Evolutionary conservation across 2,113 vertebrate species (phyloP), one percentile per base, ranked within the genome.

Genomic region (Anas platyrhynchos): DNA sequence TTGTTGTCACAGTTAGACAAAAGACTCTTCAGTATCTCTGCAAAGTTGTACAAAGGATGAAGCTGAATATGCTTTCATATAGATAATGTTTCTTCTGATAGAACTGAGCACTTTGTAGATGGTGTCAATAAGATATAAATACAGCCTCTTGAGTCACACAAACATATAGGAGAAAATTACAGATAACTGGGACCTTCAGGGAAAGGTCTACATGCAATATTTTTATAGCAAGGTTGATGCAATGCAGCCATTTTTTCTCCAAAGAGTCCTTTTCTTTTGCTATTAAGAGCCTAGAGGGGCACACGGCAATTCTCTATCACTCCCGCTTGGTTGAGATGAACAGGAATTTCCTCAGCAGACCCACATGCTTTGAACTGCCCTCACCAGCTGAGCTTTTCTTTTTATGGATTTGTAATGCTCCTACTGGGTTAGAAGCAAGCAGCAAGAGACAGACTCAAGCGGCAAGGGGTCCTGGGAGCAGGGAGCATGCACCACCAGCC

Each of bases 51-150:
- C 52, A 91, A 91, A 91, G 31, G 59, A 73, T 89, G 34, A 86
- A 71, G 23, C 32, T 84, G 73, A 74, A 81, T 34, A 88, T 34
- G 41, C 41, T 93, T 97, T 92, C 72, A 90, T 88, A 67, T 8
- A 88, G 59, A 62, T 69, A 83, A 80, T 72, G 66, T 80, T 94
- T 74, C 68, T 88, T 90, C 73, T 92, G 68, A 75, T 13, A 90
- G 76, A 97, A 93, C 73, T 61, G 8, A 81, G 32, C 22, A 81
- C n/a, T 88, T 92, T 89, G 66, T 63, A 92, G 36, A 50, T 66
- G 7, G 55, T 92, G 61, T 88, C 76, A 93, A 71, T 88, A 88
- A 94, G 67, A 55, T 74, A 80, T 13, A 90, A 90, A 83, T 55
- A 81, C 41, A 83, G 46, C 36, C 44, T 94, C 72, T 80, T 66